Base-by-base conservation (phyloP, 1,140 invertebrate species). In the Arion vulgaris region DNA sequence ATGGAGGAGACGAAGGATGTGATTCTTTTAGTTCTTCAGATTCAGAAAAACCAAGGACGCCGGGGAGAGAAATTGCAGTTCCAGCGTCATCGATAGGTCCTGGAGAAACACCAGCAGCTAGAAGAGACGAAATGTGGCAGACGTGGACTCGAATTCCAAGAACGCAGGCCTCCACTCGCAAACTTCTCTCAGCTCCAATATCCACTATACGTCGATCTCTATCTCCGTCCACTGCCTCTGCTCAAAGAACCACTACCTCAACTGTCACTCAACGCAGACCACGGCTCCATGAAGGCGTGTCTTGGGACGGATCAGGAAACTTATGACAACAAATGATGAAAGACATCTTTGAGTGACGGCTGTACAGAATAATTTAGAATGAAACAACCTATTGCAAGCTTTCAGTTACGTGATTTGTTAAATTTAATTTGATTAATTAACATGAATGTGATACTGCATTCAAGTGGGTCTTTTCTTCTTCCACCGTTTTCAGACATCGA, bases 91-190 rank as follows among this genome's bases (percentile, higher is more conserved):
- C 71, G 1, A 49, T 81, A 28, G 80, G 68, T 11, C 71, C 71
- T 1, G 80, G 80, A 23, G 80, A 72, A 36, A 72, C 68, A 1
- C 78, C 62, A 49, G 78, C 78, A 23, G 68, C 68, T 11, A 80
- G 78, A 38, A 26, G 78, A 66, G 78, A 80, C n/a, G 78, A 80
- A 32, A 69, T 71, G 45, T 81, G 80, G 80, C 80, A 81, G 51
- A 81, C 80, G 32, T 81, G 80, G 80, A 74, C 80, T 0, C 41
- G 78, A 45, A 80, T 80, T 32, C 78, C 78, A 62, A 38, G 76
- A 36, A 62, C 53, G 13, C 51, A 80, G 17, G 78, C 62, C 7
- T 69, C 66, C 78, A 69, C 2, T 19, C 41, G 74, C 32, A 19
- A 5, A 17, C 39, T 69, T n/a, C 13, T 36, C 36, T 4, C 78